Conservation (phyloP, 2,113 vertebrate species). For the Thoracochromis brauschi region DNA sequence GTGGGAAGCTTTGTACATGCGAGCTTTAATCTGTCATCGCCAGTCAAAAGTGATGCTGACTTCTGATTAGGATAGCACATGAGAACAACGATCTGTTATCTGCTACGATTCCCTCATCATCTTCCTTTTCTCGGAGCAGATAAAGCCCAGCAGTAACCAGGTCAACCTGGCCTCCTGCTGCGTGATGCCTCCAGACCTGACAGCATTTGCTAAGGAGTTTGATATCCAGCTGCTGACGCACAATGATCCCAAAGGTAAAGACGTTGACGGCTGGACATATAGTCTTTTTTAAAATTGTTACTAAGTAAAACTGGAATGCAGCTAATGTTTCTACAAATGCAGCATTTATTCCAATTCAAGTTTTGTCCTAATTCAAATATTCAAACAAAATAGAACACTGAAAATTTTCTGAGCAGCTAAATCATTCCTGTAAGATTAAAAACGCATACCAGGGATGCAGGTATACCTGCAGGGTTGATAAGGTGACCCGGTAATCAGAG, state of each 20-base stretch:
- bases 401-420: not conserved
- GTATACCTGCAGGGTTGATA: not conserved
- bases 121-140: conserved; percentile 57
- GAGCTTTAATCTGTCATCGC: not conserved
- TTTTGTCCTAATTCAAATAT: not conserved
- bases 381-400: not conserved
- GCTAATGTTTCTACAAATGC: accelerated
- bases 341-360: not conserved
- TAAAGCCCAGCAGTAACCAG: conserved; percentile 97
- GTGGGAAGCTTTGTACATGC: not conserved
- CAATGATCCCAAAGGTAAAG: conserved; percentile 92
- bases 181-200: conserved; percentile 97
- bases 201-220: conserved; percentile 93
- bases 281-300: not conserved
- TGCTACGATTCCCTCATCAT: not conserved
- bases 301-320: not conserved
- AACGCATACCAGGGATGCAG: not conserved
- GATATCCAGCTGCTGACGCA: conserved; percentile 97
- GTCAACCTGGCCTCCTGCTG: conserved; percentile 98
- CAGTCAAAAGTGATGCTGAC: not conserved
- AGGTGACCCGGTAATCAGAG: accelerated
- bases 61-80: not conserved
- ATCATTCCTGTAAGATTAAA: not conserved
- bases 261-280: not conserved
- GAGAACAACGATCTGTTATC: not conserved